Conservation (phyloP, 2,113 vertebrate species). For the Cephalopterus ornatus region DNA sequence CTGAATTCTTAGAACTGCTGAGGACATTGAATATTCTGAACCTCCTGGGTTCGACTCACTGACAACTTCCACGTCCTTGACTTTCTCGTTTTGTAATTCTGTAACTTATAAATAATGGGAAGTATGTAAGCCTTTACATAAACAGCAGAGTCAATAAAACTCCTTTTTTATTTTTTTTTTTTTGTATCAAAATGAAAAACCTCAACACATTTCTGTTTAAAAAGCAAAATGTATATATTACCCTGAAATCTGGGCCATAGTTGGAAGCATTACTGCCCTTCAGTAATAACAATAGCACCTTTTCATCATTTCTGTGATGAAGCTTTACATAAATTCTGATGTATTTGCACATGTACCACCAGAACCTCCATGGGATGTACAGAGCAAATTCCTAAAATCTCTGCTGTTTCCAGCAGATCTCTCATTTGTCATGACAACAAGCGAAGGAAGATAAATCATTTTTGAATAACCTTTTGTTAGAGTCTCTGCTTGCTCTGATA, state of each 20-base stretch:
- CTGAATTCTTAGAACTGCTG: background rate
- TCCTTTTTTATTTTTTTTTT: background rate
- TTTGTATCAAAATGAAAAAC: background rate
- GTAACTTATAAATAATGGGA: background rate
- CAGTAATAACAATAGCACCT: background rate
- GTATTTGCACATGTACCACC: background rate
- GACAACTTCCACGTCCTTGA: background rate
- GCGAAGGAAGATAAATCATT: background rate
- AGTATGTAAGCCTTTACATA: background rate
- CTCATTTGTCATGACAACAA: background rate
- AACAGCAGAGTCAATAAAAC: background rate
- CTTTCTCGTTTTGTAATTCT: background rate
- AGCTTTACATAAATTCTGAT: background rate
- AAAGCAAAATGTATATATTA: background rate
- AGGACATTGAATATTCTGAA: background rate
- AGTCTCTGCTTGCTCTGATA: background rate
- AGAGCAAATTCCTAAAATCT: background rate
- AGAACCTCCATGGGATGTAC: background rate
- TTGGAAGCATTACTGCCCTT: background rate
- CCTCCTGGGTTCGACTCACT: background rate
- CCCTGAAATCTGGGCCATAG: background rate
- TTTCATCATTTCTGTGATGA: background rate
- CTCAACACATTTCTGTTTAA: background rate
- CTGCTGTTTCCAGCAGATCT: background rate
- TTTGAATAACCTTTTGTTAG: background rate